These are phyloP conservation scores for Agrotis segetum DNA, from an alignment of 2,888 invertebrate species.

Conservation along the genomic window DNA sequence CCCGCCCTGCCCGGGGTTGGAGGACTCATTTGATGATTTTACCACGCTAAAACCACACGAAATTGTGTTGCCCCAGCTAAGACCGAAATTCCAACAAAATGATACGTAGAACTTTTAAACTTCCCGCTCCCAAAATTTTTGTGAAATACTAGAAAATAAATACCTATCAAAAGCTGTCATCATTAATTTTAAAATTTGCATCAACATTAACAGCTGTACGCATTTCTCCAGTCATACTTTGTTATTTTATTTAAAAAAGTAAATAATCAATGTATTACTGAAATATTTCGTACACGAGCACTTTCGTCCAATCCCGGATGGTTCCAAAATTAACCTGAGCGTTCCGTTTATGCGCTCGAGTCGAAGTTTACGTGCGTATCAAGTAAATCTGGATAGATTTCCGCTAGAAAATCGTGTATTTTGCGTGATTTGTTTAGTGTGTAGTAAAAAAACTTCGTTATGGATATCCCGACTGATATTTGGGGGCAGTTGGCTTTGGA, in stretches of 20 bases:
- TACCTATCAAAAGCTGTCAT: slow-evolving; percentile 31
- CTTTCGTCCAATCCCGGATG: slow-evolving; percentile 82
- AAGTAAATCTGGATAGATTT: slow-evolving; percentile 75
- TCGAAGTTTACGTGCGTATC: slow-evolving; percentile 79
- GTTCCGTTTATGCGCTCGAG: slow-evolving; percentile 80
- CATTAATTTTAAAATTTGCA: slow-evolving; percentile 31
- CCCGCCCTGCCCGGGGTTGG: too few relatives aligned
- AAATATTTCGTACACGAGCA: slow-evolving; percentile 73
- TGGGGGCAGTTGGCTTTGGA: slow-evolving; percentile 97
- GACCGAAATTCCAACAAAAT: neutral
- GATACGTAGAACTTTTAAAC: slow-evolving; percentile 39
- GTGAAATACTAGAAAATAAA: slow-evolving; percentile 14
- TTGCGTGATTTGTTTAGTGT: slow-evolving; percentile 65
- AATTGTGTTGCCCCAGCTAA: slow-evolving; percentile 1
- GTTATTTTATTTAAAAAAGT: slow-evolving; percentile 51
- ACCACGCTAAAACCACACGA: too few relatives aligned
- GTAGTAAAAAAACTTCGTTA: slow-evolving; percentile 72
- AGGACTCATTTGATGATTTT: too few relatives aligned
- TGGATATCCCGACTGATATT: slow-evolving; percentile 95
- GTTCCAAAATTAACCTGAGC: slow-evolving; percentile 89
- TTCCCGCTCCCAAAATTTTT: slow-evolving; percentile 52
- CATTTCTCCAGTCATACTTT: slow-evolving; percentile 33
- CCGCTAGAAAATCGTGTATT: slow-evolving; percentile 61
- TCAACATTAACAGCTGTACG: slow-evolving; percentile 26
- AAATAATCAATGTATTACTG: slow-evolving; percentile 71